Evolutionary conservation across 2,888 invertebrate genomes (phyloP).

Genomic region (Muschampia plurimacula): DNA sequence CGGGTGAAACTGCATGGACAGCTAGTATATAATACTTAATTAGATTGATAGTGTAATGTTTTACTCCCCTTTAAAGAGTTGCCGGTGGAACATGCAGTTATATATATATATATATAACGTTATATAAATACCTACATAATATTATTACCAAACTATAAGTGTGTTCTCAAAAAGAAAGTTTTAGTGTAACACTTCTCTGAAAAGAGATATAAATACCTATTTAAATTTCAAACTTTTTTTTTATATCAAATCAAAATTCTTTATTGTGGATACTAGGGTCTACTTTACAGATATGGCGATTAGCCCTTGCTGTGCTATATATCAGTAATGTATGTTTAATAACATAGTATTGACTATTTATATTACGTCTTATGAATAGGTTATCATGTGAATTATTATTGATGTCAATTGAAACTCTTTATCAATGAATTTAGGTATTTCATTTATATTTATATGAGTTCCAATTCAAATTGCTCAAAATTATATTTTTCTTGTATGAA

Average conservation of each 20-base stretch:
- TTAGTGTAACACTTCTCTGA: too few relatives aligned
- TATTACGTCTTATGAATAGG: background rate
- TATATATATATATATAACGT: background rate
- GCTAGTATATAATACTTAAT: slow-evolving; percentile 27
- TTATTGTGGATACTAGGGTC: too few relatives aligned
- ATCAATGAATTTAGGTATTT: background rate
- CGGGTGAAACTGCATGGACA: too few relatives aligned
- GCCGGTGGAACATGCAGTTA: slow-evolving; percentile 18
- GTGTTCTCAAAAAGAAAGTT: too few relatives aligned
- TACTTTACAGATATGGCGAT: background rate
- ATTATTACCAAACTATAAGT: background rate
- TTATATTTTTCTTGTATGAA: background rate
- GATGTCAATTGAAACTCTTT: background rate
- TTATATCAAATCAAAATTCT: too few relatives aligned
- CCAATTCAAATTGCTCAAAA: background rate
- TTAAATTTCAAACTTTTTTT: too few relatives aligned
- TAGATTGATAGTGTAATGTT: slow-evolving; percentile 25
- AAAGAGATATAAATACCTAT: too few relatives aligned
- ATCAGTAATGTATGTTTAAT: background rate
- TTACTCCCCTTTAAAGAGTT: slow-evolving; percentile 22
- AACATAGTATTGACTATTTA: background rate
- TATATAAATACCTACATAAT: background rate
- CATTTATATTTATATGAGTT: background rate
- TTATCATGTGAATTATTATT: background rate
- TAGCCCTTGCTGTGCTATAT: background rate